These are phyloP conservation scores for Gopherus evgoodei DNA, from an alignment of 2,113 vertebrate genomes.

Conservation along the genomic window DNA sequence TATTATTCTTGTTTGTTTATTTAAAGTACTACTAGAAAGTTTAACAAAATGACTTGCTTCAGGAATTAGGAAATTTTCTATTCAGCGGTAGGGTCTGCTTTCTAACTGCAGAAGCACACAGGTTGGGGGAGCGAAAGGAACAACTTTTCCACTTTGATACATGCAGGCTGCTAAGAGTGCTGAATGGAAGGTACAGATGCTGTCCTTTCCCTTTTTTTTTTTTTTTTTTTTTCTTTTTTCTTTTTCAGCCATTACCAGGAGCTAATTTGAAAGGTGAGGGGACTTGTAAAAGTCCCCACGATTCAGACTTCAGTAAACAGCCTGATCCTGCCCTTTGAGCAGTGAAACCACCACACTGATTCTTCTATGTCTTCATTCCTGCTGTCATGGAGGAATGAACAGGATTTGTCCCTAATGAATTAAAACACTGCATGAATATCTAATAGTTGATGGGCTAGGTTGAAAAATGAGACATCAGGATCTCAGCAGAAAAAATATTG, in stretches of 20 bases:
- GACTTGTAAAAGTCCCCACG: background rate
- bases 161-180: background rate
- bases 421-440: background rate
- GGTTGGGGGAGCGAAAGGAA: background rate
- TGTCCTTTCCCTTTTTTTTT: background rate
- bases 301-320: background rate
- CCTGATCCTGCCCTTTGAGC: background rate
- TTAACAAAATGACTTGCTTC: background rate
- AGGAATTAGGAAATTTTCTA: background rate
- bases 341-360: background rate
- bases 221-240: background rate
- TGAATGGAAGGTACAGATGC: background rate
- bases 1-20: background rate
- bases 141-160: background rate
- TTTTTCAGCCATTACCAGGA: background rate
- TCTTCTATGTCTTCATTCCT: background rate
- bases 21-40: background rate
- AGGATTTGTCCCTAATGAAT: background rate
- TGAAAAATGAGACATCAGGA: background rate
- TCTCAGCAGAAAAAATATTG: background rate
- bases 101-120: background rate
- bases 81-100: background rate
- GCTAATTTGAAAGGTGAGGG: background rate
- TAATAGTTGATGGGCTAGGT: too few relatives aligned
- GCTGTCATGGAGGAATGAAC: background rate